Base-by-base conservation (phyloP, 1,140 invertebrate genomes). In the Maconellicoccus hirsutus region DNA sequence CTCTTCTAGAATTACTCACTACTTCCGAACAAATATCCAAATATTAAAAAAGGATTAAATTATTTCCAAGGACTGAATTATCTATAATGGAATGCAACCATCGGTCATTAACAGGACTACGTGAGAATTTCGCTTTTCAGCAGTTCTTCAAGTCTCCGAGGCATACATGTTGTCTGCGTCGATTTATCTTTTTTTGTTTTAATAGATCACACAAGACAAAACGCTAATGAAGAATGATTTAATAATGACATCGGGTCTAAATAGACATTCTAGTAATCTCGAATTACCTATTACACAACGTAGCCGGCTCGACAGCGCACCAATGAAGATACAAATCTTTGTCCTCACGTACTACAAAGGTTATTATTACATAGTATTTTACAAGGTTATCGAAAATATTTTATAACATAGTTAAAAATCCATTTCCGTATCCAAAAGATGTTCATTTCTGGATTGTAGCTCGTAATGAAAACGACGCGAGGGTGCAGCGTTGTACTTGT, bases 401-500 rank as follows among this genome's bases (percentile, higher is more conserved):
- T 52, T 19, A 52, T 19, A 52, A 52, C 2, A 52, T 16, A 52
- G 6, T 52, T 52, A 16, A 52, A 52, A 52, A 52, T 52, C 42
- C 42, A 52, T 52, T 52, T 52, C 42, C 42, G 42, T 19, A 52
- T 52, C 42, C 42, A 52, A 52, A 52, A 52, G 42, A 52, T 52
- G 42, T 52, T 52, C 42, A 52, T 52, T 52, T 52, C 42, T 16
- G n/a, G n/a, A 52, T 52, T 16, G 42, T 52, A 52, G 16, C n/a
- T 52, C n/a, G 42, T 52, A 3, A 52, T 52, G 42, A 52, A 52
- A 19, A 52, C 42, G 2, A 16, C 42, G 16, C 42, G 6, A 52
- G 10, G 42, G 42, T 52, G 42, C 29, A 12, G 42, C 4, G 42
- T 52, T 52, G 42, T 52, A 8, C 10, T 2, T 16, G n/a, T 16